phyloP scores from a whole-genome alignment of 2,888 invertebrate species.

The Euzophera pinguis region DNA sequence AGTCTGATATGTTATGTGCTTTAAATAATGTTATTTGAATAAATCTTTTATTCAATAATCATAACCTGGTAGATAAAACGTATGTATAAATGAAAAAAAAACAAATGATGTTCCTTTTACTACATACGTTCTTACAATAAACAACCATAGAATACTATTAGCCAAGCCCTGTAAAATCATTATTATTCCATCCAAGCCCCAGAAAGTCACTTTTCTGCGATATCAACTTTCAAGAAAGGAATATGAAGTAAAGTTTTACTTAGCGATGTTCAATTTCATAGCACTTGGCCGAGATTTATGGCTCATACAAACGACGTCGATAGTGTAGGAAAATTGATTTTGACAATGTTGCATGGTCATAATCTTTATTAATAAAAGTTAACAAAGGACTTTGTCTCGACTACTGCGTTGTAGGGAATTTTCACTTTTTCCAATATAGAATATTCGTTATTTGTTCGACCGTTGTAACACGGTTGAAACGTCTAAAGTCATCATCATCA shows the following conservation, averaged over 20 bases:
- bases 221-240: background rate
- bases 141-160: background rate
- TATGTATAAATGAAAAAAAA: no score
- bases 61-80: no score
- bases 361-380: conserved; percentile 1
- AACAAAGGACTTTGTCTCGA: no score
- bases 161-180: background rate
- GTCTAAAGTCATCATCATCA: no score
- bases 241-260: conserved; percentile 6
- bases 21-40: no score
- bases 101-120: no score
- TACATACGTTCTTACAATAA: background rate
- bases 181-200: background rate
- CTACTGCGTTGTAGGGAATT: no score
- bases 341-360: conserved; percentile 8
- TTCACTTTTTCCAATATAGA: no score
- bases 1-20: no score
- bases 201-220: conserved; percentile 4
- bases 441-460: no score
- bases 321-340: conserved; percentile 2
- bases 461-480: no score
- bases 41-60: no score
- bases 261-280: conserved; percentile 7
- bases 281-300: conserved; percentile 6
- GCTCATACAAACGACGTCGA: background rate